These are phyloP conservation scores for Euspilapteryx auroguttella DNA, from an alignment of 2,888 invertebrate genomes.

Conservation along the genomic window DNA sequence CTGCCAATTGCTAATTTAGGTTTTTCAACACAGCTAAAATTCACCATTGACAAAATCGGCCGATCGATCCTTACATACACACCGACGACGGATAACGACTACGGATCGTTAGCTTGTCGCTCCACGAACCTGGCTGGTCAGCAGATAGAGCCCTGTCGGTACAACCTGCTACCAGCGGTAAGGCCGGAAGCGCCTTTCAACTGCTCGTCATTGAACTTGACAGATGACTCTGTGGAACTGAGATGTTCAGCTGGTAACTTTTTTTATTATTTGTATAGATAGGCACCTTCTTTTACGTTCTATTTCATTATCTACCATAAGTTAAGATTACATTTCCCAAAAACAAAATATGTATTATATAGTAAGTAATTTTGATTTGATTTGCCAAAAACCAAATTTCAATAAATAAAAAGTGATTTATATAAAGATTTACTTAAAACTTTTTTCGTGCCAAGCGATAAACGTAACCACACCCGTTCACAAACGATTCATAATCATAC, in stretches of 20 bases:
- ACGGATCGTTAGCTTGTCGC: slow-evolving; percentile 75
- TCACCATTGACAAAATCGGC: slow-evolving; percentile 51
- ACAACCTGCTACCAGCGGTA: slow-evolving; percentile 75
- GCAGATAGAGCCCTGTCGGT: slow-evolving; percentile 74
- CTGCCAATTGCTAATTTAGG: too few species aligned
- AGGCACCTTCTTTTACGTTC: too few species aligned
- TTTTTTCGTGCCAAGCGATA: too few species aligned
- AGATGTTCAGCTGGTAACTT: slow-evolving; percentile 64
- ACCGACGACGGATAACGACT: slow-evolving; percentile 74
- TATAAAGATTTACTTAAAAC: too few species aligned
- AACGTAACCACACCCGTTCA: too few species aligned
- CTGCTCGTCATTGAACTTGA: slow-evolving; percentile 76
- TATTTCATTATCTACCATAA: not conserved
- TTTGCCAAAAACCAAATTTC: too few species aligned
- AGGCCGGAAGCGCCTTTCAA: slow-evolving; percentile 78
- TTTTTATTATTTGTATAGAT: too few species aligned
- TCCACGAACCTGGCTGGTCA: slow-evolving; percentile 73
- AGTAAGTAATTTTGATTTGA: too few species aligned
- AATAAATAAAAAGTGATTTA: too few species aligned
- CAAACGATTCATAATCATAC: too few species aligned
- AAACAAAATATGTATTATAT: too few species aligned
- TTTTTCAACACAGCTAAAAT: slow-evolving; percentile 63
- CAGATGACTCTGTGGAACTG: slow-evolving; percentile 75
- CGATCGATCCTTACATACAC: slow-evolving; percentile 74
- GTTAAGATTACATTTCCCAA: too few species aligned